Percentiles rank a stretch among this genome's conserved stretches.
phyloP scores from a whole-genome alignment of 2,888 invertebrate genomes.

The Xiphydria camelus region DNA sequence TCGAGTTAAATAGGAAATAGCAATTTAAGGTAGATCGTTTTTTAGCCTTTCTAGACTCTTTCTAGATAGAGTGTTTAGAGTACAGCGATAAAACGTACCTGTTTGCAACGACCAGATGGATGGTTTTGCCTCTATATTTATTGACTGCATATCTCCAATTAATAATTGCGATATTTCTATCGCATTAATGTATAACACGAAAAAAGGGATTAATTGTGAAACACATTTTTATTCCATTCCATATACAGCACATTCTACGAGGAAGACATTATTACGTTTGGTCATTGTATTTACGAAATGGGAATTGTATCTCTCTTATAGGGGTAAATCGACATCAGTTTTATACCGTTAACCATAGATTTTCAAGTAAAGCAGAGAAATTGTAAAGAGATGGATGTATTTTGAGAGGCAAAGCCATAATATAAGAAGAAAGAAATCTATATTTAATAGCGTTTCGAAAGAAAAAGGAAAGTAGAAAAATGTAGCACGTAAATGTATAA shows the following conservation, averaged over 20 bases:
- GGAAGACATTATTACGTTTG: too few species aligned
- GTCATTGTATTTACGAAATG: too few species aligned
- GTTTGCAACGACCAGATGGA: slow-evolving; percentile 44
- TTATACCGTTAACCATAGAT: too few species aligned
- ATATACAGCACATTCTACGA: too few species aligned
- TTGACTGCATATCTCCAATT: not conserved
- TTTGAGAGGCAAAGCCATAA: slow-evolving; percentile 15
- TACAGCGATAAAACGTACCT: slow-evolving; percentile 48
- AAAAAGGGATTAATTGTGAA: not conserved
- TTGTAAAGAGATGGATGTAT: slow-evolving; percentile 5
- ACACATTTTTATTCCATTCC: not conserved
- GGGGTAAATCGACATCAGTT: too few species aligned
- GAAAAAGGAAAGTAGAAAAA: slow-evolving; percentile 2
- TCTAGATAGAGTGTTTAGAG: slow-evolving; percentile 28
- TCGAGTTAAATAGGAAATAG: slow-evolving; percentile 18
- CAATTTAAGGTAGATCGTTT: slow-evolving; percentile 24
- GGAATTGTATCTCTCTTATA: too few species aligned
- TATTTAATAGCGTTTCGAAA: slow-evolving; percentile 20
- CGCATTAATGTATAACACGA: not conserved
- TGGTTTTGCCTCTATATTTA: slow-evolving; percentile 34
- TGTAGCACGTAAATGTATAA: slow-evolving; percentile 9
- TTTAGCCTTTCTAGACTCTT: slow-evolving; percentile 7
- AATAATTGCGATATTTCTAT: not conserved
- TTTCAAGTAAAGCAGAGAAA: too few species aligned
- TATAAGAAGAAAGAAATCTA: slow-evolving; percentile 12